A percentile compares a stretch with the other conserved stretches of the same genome.
These are phyloP conservation scores for Puffinus mauretanicus DNA, from an alignment of 2,113 vertebrate species.

Conservation along the genomic window DNA sequence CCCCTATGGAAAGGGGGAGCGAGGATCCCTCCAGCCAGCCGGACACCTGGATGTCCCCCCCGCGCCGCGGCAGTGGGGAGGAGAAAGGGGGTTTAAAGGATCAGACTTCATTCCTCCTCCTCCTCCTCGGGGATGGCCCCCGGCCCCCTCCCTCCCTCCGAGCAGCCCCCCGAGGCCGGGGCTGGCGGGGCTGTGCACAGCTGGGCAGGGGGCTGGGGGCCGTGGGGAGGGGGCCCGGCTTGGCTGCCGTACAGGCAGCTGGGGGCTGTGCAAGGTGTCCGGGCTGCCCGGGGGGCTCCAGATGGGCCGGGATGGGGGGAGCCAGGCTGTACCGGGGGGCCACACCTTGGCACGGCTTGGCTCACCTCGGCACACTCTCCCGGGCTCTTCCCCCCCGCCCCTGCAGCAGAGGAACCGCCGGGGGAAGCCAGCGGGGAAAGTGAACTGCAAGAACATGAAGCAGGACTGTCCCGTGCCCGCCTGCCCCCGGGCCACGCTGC, in stretches of 20 bases:
- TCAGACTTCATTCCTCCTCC: conserved; percentile 27
- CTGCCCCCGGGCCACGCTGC: conserved; percentile 81
- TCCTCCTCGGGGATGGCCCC: not conserved
- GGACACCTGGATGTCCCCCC: conserved; percentile 9
- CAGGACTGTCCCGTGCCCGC: conserved; percentile 84
- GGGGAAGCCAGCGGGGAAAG: conserved; percentile 32
- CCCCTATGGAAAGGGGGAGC: not conserved
- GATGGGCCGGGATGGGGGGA: not conserved
- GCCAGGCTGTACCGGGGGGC: not conserved
- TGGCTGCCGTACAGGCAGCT: conserved; percentile 13
- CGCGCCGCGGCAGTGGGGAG: not conserved
- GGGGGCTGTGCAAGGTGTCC: conserved; percentile 12
- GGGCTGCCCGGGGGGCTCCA: not conserved
- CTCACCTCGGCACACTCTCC: not conserved
- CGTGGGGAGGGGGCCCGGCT: not conserved
- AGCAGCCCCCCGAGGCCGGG: not conserved
- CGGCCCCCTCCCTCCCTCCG: not conserved
- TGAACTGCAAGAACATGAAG: conserved; percentile 85
- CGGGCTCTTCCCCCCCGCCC: not conserved
- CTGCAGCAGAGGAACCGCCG: conserved; percentile 37
- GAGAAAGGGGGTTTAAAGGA: not conserved
- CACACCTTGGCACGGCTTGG: not conserved
- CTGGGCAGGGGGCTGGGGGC: conserved; percentile 17
- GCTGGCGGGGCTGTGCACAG: not conserved
- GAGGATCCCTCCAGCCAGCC: not conserved